phyloP scores from a whole-genome alignment of 1,140 invertebrate genomes.

The Parapsyche elsis region DNA sequence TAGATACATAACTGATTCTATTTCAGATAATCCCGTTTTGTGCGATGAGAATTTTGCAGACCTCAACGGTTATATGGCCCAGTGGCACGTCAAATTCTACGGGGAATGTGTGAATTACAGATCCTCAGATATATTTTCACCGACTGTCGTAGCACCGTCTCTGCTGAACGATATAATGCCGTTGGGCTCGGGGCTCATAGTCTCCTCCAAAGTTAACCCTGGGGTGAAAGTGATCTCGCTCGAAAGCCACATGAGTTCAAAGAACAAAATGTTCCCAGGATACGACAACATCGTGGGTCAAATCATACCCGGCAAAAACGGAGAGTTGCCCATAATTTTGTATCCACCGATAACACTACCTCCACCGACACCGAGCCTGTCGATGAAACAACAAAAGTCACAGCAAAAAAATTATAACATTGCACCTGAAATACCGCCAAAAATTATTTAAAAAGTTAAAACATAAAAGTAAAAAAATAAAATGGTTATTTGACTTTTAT shows the following conservation, averaged over 20 bases:
- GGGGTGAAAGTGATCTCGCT: conserved; percentile 34
- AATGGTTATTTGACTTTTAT: conserved; percentile 8
- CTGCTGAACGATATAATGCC: conserved; percentile 61
- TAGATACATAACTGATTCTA: conserved; percentile 44
- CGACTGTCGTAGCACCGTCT: conserved; percentile 59
- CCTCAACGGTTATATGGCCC: conserved; percentile 73
- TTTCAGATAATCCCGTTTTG: conserved; percentile 80
- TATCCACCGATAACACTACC: conserved; percentile 64
- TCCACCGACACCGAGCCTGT: conserved; percentile 59
- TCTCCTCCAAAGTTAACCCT: conserved; percentile 34
- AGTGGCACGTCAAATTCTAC: conserved; percentile 75
- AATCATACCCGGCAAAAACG: conserved; percentile 64
- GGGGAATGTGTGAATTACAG: conserved; percentile 69
- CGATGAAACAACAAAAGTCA: not conserved
- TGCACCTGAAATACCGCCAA: not conserved
- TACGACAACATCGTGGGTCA: conserved; percentile 59
- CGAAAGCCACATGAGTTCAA: conserved; percentile 11
- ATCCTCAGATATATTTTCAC: conserved; percentile 63
- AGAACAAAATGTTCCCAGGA: conserved; percentile 31
- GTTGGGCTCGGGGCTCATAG: conserved; percentile 56
- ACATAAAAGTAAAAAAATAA: not conserved
- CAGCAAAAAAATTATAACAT: not conserved
- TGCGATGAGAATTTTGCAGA: conserved; percentile 77
- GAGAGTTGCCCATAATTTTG: conserved; percentile 63
- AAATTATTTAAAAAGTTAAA: conserved; percentile 14